Base-by-base conservation (phyloP, 2,888 invertebrate genomes). In the Drosophila eohydei region DNA sequence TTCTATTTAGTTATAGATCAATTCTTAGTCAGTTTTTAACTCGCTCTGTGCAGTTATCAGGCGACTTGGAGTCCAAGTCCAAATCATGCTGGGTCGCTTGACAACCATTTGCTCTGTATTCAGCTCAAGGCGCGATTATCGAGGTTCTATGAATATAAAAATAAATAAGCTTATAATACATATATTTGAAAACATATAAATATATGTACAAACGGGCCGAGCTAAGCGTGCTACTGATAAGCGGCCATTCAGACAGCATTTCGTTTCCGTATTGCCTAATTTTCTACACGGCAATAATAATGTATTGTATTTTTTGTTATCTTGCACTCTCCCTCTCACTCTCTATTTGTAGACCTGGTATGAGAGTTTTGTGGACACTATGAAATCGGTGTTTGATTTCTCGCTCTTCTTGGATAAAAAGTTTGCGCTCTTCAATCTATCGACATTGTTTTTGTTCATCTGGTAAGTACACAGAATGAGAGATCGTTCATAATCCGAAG, bases 371-470 rank as follows among this genome's bases (percentile, higher is more conserved):
- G 78, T 95, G 48, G 95, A 95, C 78, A 92, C 95, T 56, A 93
- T 96, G 41, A 95, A 95, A 91, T 95, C 95, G 63, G 96, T 96
- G 88, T 95, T 96, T 92, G 97, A 97, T 93, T 96, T 97, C 87
- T 95, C 95, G 30, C 94, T 97, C 91, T 96, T 97, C 91, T 94
- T 95, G 90, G 95, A 96, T 90, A 93, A 95, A 64, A 96, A 97
- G 81, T 97, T 97, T 93, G 94, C 96, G 76, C 94, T 97, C 51
- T 95, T 98, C 90, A 97, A 97, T 63, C 90, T 97, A 16, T 97
- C 98, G 60, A 98, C 98, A 78, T 95, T 98, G 82, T 94, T 98
- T 60, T 94, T 98, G 58, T 98, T 98, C 93, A 95, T 96, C 88
- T 98, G 98, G 97, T 97, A 96, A 94, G 98, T 98, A 91, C n/a